Conservation (phyloP, 1,140 invertebrate species). For the Penaeus chinensis region DNA sequence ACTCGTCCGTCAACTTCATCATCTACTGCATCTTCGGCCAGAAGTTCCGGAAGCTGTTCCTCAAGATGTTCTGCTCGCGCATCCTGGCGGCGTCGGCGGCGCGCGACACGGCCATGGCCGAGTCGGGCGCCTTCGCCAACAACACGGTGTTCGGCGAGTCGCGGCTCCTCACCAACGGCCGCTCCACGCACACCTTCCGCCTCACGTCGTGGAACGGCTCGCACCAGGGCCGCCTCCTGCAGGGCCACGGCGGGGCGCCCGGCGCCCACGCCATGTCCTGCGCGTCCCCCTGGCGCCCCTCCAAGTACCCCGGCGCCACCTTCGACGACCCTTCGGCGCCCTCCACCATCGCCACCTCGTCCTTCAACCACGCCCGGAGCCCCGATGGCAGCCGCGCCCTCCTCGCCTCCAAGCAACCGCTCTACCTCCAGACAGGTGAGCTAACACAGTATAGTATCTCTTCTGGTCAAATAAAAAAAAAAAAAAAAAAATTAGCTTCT, state of each 20-base stretch:
- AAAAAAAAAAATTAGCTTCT: no score
- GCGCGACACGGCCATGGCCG: slow-evolving; percentile 22
- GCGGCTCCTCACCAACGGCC: slow-evolving; percentile 36
- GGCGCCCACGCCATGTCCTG: slow-evolving; percentile 3
- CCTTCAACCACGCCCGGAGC: background rate
- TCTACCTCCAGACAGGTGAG: no score
- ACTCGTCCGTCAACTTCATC: slow-evolving; percentile 96
- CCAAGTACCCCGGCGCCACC: slow-evolving; percentile 28
- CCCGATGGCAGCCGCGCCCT: slow-evolving; percentile 27
- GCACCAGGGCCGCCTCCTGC: slow-evolving; percentile 1
- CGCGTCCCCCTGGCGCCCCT: background rate
- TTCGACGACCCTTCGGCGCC: slow-evolving; percentile 18
- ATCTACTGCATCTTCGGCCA: slow-evolving; percentile 97
- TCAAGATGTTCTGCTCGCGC: slow-evolving; percentile 83
- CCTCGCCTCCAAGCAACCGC: background rate
- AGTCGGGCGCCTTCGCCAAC: slow-evolving; percentile 19
- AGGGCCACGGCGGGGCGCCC: background rate
- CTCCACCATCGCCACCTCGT: background rate
- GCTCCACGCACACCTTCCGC: slow-evolving; percentile 28
- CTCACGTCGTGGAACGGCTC: slow-evolving; percentile 32
- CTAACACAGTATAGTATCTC: no score
- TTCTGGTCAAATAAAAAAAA: no score
- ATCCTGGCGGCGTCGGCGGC: background rate
- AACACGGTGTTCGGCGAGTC: slow-evolving; percentile 59
- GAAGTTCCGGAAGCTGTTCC: slow-evolving; percentile 92